Conservation (phyloP, 2,797 vertebrate genomes). For the Myotis daubentonii region DNA sequence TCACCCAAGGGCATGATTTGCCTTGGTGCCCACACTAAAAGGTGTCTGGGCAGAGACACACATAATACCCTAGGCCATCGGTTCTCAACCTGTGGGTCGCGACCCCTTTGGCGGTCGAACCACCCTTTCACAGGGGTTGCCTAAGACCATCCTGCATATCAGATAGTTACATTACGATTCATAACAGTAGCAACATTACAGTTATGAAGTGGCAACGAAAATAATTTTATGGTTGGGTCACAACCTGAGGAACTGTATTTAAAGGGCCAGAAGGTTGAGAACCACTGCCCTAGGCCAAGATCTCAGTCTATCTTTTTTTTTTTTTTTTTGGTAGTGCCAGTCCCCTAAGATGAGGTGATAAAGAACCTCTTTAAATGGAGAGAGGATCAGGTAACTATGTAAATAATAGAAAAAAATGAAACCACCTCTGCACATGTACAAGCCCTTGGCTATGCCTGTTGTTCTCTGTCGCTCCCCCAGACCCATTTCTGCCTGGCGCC, state of each 20-base stretch:
- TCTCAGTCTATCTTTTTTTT: no score
- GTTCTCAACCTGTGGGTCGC: no score
- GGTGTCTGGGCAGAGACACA: neutral
- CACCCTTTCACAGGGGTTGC: no score
- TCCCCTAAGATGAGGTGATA: neutral
- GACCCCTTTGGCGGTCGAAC: no score
- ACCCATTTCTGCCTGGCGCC: neutral
- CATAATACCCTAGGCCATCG: neutral
- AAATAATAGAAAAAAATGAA: neutral
- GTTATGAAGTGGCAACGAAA: no score
- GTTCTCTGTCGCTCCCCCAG: neutral
- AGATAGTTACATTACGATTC: no score
- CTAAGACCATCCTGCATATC: no score
- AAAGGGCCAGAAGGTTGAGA: no score
- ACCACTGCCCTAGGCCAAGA: neutral
- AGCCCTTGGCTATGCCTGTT: fast-evolving
- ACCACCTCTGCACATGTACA: fast-evolving
- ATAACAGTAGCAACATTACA: no score
- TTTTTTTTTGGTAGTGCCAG: neutral
- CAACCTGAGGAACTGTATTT: no score
- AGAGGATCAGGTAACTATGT: neutral
- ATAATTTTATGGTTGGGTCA: no score
- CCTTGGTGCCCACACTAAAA: fast-evolving
- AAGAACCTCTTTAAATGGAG: neutral
- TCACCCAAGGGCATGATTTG: neutral